These are phyloP conservation scores for Pterocles orientalis DNA, from an alignment of 2,113 vertebrate species.

Conservation along the genomic window DNA sequence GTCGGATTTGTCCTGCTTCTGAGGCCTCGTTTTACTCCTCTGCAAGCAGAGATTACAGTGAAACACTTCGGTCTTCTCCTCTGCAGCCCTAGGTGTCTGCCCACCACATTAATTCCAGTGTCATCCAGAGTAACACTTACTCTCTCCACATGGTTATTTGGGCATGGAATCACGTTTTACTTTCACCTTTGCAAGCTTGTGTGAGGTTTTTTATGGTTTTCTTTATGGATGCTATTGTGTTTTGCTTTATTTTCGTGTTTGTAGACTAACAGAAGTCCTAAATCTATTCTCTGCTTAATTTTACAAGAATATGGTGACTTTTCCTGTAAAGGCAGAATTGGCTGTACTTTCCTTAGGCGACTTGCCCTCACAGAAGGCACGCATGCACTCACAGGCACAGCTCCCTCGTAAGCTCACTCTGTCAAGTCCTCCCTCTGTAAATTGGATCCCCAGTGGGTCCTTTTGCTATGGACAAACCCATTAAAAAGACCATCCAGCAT, in stretches of 20 bases:
- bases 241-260: background rate
- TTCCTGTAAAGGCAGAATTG: background rate
- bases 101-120: background rate
- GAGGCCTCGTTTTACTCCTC: background rate
- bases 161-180: background rate
- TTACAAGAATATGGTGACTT: background rate
- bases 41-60: background rate
- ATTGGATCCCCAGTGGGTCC: background rate
- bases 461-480: background rate
- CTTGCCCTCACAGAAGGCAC: background rate
- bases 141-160: background rate
- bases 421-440: background rate
- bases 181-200: background rate
- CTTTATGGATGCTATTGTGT: background rate
- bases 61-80: background rate
- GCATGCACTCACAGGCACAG: fast-evolving
- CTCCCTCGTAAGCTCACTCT: background rate
- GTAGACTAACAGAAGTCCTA: background rate
- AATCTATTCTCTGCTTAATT: background rate
- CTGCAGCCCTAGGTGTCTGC: background rate
- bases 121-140: background rate
- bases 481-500: slow-evolving; percentile 36
- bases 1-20: background rate
- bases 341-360: background rate
- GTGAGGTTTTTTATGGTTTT: background rate